These are phyloP conservation scores for Autographa pulchrina DNA, from an alignment of 2,888 invertebrate genomes.

Conservation along the genomic window DNA sequence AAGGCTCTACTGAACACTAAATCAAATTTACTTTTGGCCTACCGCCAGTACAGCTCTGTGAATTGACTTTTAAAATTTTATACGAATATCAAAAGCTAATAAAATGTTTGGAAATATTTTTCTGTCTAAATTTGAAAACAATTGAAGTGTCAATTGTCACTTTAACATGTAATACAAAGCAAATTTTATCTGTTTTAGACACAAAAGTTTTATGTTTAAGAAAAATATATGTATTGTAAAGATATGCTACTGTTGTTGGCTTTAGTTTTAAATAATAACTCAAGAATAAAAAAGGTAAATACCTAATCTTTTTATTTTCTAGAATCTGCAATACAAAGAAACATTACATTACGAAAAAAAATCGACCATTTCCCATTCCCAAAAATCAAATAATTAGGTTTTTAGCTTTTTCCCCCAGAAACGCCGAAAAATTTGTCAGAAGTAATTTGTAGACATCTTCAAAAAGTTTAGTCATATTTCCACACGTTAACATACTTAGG, in stretches of 20 bases:
- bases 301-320: too few species aligned
- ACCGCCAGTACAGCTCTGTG: conserved; percentile 36
- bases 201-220: too few species aligned
- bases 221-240: too few species aligned
- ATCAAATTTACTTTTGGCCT: conserved; percentile 47
- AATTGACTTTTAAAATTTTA: conserved; percentile 19
- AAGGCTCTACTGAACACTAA: conserved; percentile 43
- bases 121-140: background rate
- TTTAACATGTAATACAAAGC: background rate
- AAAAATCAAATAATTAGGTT: too few species aligned
- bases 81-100: background rate
- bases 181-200: background rate
- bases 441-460: background rate
- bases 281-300: too few species aligned
- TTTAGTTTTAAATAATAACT: too few species aligned
- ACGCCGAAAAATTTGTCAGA: background rate
- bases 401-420: too few species aligned
- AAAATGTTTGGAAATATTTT: background rate
- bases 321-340: too few species aligned
- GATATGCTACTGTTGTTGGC: too few species aligned
- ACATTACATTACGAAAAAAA: too few species aligned
- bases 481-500: conserved; percentile 23
- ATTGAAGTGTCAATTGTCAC: background rate
- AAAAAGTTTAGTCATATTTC: background rate
- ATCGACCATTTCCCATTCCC: too few species aligned